Conservation (phyloP, 2,888 invertebrate species). For the Oscheius sp. region DNA sequence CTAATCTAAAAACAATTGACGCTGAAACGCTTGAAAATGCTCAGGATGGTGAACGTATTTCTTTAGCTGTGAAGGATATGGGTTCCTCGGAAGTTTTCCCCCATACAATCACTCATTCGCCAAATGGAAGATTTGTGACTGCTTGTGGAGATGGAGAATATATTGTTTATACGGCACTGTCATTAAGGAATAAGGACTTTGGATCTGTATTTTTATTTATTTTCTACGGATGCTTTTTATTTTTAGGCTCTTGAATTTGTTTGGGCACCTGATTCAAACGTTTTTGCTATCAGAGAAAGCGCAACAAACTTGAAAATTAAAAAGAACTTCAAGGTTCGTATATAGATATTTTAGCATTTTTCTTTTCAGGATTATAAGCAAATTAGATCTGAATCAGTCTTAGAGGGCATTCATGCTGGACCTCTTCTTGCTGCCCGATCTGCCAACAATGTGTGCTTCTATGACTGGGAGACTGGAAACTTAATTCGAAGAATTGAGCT, state of each 20-base stretch:
- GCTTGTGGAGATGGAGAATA: slow-evolving; percentile 99
- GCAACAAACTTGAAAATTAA: slow-evolving; percentile 90
- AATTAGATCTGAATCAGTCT: slow-evolving; percentile 92
- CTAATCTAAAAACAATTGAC: slow-evolving; percentile 68
- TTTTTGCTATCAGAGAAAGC: slow-evolving; percentile 83
- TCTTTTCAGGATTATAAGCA: slow-evolving; percentile 51
- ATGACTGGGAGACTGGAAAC: slow-evolving; percentile 94
- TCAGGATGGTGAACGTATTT: slow-evolving; percentile 84
- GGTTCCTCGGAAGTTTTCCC: slow-evolving; percentile 99
- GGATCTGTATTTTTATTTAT: slow-evolving; percentile 78
- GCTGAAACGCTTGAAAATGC: slow-evolving; percentile 56
- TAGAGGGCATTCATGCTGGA: slow-evolving; percentile 82
- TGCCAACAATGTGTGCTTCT: slow-evolving; percentile 79
- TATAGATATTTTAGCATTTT: background rate
- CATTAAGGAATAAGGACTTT: slow-evolving; percentile 95
- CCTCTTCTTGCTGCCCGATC: slow-evolving; percentile 78
- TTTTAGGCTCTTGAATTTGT: slow-evolving; percentile 85
- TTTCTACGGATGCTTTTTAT: background rate
- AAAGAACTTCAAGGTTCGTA: slow-evolving; percentile 86
- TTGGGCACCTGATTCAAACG: slow-evolving; percentile 95
- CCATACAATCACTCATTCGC: slow-evolving; percentile 96
- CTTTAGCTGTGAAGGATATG: slow-evolving; percentile 96
- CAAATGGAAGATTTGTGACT: slow-evolving; percentile 87
- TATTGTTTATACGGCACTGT: slow-evolving; percentile 99
- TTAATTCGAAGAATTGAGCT: slow-evolving; percentile 94